phyloP scores from a whole-genome alignment of 2,888 invertebrate species.

The Lasioglossum malachurum region DNA sequence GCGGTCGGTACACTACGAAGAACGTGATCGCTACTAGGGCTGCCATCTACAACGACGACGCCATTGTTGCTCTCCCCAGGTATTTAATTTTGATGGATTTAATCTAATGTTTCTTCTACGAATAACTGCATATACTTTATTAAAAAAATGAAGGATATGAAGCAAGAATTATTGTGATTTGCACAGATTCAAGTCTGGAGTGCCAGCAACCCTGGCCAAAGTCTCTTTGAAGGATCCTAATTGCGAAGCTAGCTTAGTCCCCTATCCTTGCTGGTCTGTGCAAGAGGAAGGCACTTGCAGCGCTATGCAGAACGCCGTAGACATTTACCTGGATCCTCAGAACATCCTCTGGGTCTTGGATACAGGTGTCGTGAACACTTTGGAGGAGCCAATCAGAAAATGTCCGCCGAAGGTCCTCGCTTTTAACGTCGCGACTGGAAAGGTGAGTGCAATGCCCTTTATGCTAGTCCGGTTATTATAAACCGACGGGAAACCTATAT shows the following conservation, averaged over 20 bases:
- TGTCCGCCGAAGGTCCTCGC: constrained; percentile 88
- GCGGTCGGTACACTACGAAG: constrained; percentile 87
- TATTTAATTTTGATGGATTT: constrained; percentile 37
- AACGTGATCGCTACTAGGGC: constrained; percentile 88
- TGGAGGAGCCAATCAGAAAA: constrained; percentile 87
- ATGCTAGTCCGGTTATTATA: too few relatives aligned
- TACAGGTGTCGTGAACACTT: constrained; percentile 87
- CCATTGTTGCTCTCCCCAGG: constrained; percentile 87
- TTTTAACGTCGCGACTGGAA: constrained; percentile 86
- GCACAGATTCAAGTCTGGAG: constrained; percentile 87
- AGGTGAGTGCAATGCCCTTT: constrained; percentile 77
- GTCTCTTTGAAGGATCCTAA: constrained; percentile 85
- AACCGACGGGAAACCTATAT: too few relatives aligned
- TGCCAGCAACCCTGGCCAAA: constrained; percentile 87
- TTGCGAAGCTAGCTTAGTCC: constrained; percentile 86
- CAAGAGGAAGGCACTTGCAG: constrained; percentile 90
- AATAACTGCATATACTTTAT: not conserved
- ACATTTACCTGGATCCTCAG: constrained; percentile 88
- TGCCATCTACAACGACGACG: constrained; percentile 87
- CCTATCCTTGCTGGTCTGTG: constrained; percentile 89
- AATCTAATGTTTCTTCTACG: not conserved
- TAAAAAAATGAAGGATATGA: not conserved
- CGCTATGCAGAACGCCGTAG: constrained; percentile 90
- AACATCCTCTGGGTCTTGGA: constrained; percentile 88
- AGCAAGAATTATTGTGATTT: not conserved